phyloP scores from a whole-genome alignment of 2,797 vertebrate species.

The Gallinago solitaria region DNA sequence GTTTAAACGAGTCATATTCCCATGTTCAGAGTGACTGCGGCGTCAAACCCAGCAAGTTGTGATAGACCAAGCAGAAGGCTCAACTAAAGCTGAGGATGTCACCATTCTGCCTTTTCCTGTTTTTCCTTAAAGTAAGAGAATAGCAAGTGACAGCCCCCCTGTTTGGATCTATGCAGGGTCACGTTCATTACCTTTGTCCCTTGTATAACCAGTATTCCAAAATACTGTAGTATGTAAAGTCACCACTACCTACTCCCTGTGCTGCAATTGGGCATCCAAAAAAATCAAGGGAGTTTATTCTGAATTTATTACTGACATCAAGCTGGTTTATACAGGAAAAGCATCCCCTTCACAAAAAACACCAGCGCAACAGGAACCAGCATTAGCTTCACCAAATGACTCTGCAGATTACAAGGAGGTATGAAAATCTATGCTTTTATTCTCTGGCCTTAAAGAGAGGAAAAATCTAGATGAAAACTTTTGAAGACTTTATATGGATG shows the following conservation, averaged over 20 bases:
- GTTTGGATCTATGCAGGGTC: neutral
- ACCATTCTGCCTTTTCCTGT: neutral
- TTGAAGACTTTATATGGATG: neutral
- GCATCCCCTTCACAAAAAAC: neutral
- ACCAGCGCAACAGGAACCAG: neutral
- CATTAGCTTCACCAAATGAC: neutral
- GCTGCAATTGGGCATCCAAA: neutral
- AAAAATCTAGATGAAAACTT: neutral
- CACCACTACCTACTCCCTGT: neutral
- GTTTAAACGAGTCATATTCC: constrained; percentile 8
- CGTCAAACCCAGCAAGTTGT: neutral
- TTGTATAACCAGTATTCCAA: neutral
- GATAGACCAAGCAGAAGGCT: neutral
- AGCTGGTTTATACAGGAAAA: neutral
- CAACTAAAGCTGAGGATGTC: neutral
- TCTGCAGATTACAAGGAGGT: neutral
- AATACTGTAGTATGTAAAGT: accelerated
- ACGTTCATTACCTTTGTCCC: neutral
- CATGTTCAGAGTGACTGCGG: neutral
- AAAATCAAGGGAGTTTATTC: neutral
- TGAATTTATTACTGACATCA: neutral
- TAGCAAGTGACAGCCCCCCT: neutral
- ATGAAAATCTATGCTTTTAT: neutral
- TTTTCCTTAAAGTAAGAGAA: neutral
- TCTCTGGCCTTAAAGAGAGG: neutral